Evolutionary conservation across 1,140 invertebrate genomes (phyloP), one percentile per base, ranked within the genome.

Genomic region (Aphelinus atriplicis): DNA sequence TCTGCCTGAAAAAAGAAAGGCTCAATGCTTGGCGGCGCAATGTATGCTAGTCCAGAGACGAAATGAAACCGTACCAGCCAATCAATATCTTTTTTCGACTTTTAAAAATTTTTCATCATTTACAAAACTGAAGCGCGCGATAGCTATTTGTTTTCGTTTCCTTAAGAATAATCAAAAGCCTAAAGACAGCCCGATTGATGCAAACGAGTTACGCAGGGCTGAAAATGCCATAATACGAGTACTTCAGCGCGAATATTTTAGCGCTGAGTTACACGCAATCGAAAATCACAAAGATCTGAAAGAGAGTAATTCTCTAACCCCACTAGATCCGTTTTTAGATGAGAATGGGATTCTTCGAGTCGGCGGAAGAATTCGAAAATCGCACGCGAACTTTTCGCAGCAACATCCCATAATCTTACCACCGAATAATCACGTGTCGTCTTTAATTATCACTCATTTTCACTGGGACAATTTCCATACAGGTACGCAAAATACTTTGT

Each of bases 401-500:
- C 47, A 60, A 58, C 45, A 7, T 50, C 57, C 55, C 7, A 69
- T 69, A 60, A 2, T 69, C 7, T 7, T 69, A 2, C 57, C 67
- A 7, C 1, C 2, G 48, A 26, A 60, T 48, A 42, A 42, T 6
- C n/a, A 48, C 9, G 2, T 60, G 4, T 60, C 67, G 1, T 42
- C 47, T 56, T 9, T 69, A 50, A 50, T 69, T 2, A 69, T 69
- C 6, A 7, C 7, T 50, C 2, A 69, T 50, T 2, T 2, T 2
- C 67, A 69, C 45, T 1, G 1, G 5, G 48, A 60, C 48, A 1
- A 26, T 7, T 60, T 50, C 62, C 71, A 73, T 61, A 42, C 71
- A 53, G 56, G 71, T 3, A 48, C 10, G 1, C 56, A 73, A 26
- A 5, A 47, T 5, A 73, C 63, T 5, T 73, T 73, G n/a, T 47